Percentiles rank a stretch among this genome's conserved stretches.
phyloP scores from a whole-genome alignment of 2,797 vertebrate species.

The Diceros bicornis region DNA sequence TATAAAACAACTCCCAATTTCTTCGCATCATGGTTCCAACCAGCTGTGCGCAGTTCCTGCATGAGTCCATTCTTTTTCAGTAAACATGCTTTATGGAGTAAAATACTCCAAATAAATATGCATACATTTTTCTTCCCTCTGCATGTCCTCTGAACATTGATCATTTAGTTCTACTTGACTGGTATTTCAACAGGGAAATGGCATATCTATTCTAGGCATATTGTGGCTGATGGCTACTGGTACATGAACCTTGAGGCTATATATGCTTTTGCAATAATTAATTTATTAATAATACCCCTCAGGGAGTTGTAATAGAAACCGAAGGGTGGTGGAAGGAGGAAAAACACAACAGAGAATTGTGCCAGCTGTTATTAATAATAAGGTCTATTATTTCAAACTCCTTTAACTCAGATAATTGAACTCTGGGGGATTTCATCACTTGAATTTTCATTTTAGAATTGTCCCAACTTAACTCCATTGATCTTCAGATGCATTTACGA shows the following conservation, averaged over 20 bases:
- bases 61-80: slow-evolving; percentile 1
- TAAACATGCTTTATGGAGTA: background rate
- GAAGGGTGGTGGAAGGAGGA: slow-evolving; percentile 31
- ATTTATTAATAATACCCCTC: slow-evolving; percentile 61
- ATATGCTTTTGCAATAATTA: slow-evolving; percentile 72
- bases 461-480: slow-evolving; percentile 28
- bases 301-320: background rate
- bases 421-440: background rate
- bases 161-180: slow-evolving; percentile 74
- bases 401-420: slow-evolving; percentile 60
- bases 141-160: slow-evolving; percentile 43
- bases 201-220: slow-evolving; percentile 43
- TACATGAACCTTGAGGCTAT: slow-evolving; percentile 40
- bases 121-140: background rate
- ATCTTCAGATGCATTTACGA: slow-evolving; percentile 50
- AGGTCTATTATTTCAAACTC: slow-evolving; percentile 49
- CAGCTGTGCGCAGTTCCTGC: background rate
- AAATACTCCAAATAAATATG: slow-evolving; percentile 50
- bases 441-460: background rate
- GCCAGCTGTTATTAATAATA: background rate
- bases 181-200: slow-evolving; percentile 70
- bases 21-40: background rate
- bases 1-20: background rate
- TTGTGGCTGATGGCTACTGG: slow-evolving; percentile 44
- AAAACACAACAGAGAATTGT: background rate